These are phyloP conservation scores for Himalopsyche kuldschensis DNA, from an alignment of 2,888 invertebrate genomes.

Conservation along the genomic window DNA sequence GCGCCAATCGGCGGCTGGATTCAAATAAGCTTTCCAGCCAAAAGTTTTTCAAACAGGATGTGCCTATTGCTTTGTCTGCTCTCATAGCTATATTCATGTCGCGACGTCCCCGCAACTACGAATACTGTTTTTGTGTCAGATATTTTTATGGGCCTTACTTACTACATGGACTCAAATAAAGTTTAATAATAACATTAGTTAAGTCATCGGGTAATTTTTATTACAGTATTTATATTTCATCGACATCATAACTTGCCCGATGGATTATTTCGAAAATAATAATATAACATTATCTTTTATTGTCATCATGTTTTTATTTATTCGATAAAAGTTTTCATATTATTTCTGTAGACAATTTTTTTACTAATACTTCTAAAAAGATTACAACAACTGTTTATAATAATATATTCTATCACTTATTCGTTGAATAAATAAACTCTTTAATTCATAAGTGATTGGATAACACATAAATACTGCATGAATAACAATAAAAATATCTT, in stretches of 20 bases:
- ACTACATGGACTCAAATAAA: not conserved
- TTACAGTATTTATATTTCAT: not conserved
- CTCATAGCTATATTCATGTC: not conserved
- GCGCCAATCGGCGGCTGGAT: conserved; percentile 30
- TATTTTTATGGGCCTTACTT: not conserved
- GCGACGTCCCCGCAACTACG: not conserved
- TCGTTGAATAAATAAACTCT: too few relatives aligned
- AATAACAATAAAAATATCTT: too few relatives aligned
- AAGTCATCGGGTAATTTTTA: not conserved
- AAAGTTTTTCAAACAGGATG: conserved; percentile 17
- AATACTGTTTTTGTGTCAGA: not conserved
- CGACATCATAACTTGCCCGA: not conserved
- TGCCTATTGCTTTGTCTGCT: not conserved
- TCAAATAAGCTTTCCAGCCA: conserved; percentile 20
- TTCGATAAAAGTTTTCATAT: too few relatives aligned
- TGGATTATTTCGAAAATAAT: not conserved
- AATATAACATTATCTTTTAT: too few relatives aligned
- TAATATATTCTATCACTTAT: too few relatives aligned
- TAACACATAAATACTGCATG: too few relatives aligned
- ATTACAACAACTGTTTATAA: too few relatives aligned
- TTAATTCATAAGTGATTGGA: too few relatives aligned
- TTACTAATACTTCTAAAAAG: too few relatives aligned
- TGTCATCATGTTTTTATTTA: too few relatives aligned
- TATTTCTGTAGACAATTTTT: too few relatives aligned
- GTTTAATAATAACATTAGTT: not conserved